These are phyloP conservation scores for Sinentomon sp. DNA, from an alignment of 2,888 invertebrate genomes.

Conservation along the genomic window DNA sequence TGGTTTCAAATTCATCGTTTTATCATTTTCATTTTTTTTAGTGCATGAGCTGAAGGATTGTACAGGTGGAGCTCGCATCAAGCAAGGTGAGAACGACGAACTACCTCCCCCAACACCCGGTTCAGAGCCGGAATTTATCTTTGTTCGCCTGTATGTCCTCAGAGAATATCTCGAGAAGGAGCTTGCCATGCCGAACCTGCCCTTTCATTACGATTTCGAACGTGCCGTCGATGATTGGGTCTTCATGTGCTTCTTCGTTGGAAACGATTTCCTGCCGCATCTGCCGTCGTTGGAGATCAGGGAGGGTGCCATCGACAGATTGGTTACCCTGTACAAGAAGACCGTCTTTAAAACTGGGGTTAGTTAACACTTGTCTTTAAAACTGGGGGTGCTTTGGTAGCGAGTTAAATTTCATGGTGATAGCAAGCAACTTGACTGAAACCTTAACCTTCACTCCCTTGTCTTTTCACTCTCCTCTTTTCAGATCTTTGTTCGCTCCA, in stretches of 20 bases:
- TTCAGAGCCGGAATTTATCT: constrained; percentile 62
- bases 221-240: constrained; percentile 92
- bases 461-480: too few species aligned
- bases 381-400: too few species aligned
- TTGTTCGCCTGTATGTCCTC: constrained; percentile 70
- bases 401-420: too few species aligned
- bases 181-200: constrained; percentile 64
- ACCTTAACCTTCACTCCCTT: too few species aligned
- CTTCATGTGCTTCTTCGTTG: constrained; percentile 95
- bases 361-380: constrained; percentile 19
- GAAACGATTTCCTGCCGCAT: constrained; percentile 95
- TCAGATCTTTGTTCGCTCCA: too few species aligned
- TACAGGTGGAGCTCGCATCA: constrained; percentile 35
- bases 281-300: constrained; percentile 90
- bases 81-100: constrained; percentile 27
- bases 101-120: constrained; percentile 27
- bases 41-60: constrained; percentile 90
- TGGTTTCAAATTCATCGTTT: too few species aligned
- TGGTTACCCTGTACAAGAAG: constrained; percentile 77
- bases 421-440: too few species aligned
- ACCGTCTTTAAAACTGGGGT: constrained; percentile 76
- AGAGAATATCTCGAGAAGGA: constrained; percentile 80
- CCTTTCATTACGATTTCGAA: constrained; percentile 83
- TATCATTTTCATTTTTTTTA: constrained; percentile 18
- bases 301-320: constrained; percentile 81